Evolutionary conservation across 2,888 invertebrate species (phyloP).

Genomic region (Stomorhina lunata): DNA sequence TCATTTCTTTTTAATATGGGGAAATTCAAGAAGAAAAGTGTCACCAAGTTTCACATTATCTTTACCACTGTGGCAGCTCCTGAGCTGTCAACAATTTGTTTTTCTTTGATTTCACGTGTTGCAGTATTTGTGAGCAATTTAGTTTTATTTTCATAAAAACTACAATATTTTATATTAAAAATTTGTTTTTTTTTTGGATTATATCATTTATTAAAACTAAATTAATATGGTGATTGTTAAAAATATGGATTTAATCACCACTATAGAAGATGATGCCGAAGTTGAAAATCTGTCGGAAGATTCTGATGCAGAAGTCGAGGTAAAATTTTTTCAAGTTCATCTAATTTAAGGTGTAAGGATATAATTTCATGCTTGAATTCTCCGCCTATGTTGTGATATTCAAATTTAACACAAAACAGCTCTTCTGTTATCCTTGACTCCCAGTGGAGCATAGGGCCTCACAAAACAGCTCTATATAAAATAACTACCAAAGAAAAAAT

Average conservation of each 20-base stretch:
- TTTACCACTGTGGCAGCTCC: background rate
- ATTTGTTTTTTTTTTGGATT: background rate
- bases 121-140: background rate
- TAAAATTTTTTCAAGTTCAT: conserved; percentile 73
- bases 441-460: too few relatives aligned
- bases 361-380: too few relatives aligned
- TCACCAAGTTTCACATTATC: background rate
- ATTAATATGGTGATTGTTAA: conserved; percentile 64
- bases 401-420: too few relatives aligned
- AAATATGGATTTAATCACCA: conserved; percentile 85
- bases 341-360: too few relatives aligned
- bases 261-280: conserved; percentile 91
- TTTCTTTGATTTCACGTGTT: conserved; percentile 46
- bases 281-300: conserved; percentile 89
- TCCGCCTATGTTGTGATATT: too few relatives aligned
- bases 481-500: too few relatives aligned
- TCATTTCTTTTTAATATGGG: conserved; percentile 5
- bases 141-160: background rate
- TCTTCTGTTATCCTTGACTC: too few relatives aligned
- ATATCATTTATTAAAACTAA: background rate
- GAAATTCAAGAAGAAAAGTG: background rate
- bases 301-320: conserved; percentile 90
- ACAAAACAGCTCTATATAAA: too few relatives aligned
- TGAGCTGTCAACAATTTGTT: conserved; percentile 9
- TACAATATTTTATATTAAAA: background rate